Evolutionary conservation across 2,113 vertebrate genomes (phyloP), one percentile per base, ranked within the genome.

Genomic region (Shinisaurus crocodilurus): DNA sequence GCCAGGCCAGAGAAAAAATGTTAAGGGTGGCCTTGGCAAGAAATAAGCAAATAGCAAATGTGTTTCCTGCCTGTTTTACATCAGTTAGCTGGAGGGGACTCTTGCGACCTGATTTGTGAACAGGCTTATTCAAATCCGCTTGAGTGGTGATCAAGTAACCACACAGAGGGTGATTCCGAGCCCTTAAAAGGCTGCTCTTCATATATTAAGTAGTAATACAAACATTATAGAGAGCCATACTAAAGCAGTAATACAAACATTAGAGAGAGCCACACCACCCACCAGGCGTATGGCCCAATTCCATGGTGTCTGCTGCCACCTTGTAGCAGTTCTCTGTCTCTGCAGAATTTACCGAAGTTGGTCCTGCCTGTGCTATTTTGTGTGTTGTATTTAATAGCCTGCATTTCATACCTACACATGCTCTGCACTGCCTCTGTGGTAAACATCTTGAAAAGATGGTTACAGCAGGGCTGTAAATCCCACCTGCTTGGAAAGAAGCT

Each of bases 271-370:
- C 20, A 37, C 5, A 32, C 6, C 20, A 25, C 10, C 10, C 25
- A 70, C 4, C 4, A 27, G 6, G 32, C 25, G 3, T 6, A 9
- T n/a, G 34, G 20, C 0, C 77, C 12, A 10, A 16, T 54, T 40
- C n/a, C 9, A 54, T 80, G 63, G 83, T 12, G 9, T 90, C 74
- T 90, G 60, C 74, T 86, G 83, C 83, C 89, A 86, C 27, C 83
- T 32, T 70, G 63, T 57, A 72, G 63, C 20, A 16, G 16, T 43
- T 79, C 48, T 80, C 10, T 34, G 57, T 25, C 60, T 79, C 45
- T 77, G 63, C 89, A 86, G 15, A 57, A 60, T 75, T 45, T 12
- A 23, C 43, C 3, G 34, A 34, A 12, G 4, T 37, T 3, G 18
- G 1, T 5, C 7, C n/a, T 18, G 6, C 34, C 18, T 65, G 20